These are phyloP conservation scores for Drosophila macrospina DNA, from an alignment of 2,888 invertebrate genomes.

Conservation along the genomic window DNA sequence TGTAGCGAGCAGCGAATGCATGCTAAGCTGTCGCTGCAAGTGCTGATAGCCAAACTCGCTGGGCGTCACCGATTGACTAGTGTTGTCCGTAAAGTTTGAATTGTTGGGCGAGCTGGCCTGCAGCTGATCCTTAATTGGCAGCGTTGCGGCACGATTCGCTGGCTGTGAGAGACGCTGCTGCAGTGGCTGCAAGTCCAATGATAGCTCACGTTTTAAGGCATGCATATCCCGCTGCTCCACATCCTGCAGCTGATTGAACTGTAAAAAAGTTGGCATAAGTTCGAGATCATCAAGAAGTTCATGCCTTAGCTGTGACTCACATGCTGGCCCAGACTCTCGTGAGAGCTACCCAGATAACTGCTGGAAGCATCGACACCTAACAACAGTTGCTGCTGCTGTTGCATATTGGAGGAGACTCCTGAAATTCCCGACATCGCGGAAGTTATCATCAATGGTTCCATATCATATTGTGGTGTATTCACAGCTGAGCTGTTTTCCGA, in stretches of 20 bases:
- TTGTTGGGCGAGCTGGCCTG: constrained; percentile 83
- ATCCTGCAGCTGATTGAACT: constrained; percentile 61
- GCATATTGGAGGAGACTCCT: constrained; percentile 75
- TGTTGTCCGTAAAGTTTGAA: constrained; percentile 85
- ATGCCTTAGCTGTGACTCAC: constrained; percentile 56
- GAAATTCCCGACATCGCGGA: constrained; percentile 80
- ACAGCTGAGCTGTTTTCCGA: constrained; percentile 85
- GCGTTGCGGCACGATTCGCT: constrained; percentile 63
- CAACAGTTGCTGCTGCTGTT: constrained; percentile 78
- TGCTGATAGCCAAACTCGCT: constrained; percentile 85
- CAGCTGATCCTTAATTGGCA: constrained; percentile 74
- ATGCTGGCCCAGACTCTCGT: constrained; percentile 81
- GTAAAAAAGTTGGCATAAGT: neutral
- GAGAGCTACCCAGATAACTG: constrained; percentile 80
- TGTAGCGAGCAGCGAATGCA: constrained; percentile 83
- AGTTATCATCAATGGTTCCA: constrained; percentile 83
- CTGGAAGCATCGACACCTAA: constrained; percentile 73
- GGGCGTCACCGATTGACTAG: constrained; percentile 86
- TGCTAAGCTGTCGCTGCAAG: constrained; percentile 84
- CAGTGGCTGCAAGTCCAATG: constrained; percentile 82
- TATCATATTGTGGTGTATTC: constrained; percentile 85
- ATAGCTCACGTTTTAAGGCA: constrained; percentile 84
- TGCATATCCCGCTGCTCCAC: constrained; percentile 84
- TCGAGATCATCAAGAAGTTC: too few species aligned
- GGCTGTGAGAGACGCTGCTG: constrained; percentile 70